Percentiles rank a stretch among this genome's conserved stretches.
phyloP scores from a whole-genome alignment of 2,113 vertebrate species.

The Clarias macrocephalus region DNA sequence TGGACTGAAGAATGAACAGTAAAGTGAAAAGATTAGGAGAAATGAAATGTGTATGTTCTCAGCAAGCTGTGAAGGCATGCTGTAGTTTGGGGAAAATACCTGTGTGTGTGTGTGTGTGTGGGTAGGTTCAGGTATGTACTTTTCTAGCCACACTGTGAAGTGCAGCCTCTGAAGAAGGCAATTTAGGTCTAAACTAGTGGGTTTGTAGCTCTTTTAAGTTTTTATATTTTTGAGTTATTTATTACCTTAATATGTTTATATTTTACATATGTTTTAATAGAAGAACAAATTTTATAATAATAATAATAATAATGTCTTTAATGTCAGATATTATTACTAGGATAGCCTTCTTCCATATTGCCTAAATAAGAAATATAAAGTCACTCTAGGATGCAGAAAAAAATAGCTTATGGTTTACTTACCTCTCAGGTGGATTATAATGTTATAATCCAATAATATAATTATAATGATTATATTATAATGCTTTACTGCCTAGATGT shows the following conservation, averaged over 20 bases:
- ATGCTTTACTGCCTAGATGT: too few species aligned
- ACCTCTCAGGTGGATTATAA: too few species aligned
- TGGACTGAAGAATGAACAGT: conserved; percentile 18
- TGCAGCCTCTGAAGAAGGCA: conserved; percentile 15
- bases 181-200: neutral
- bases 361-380: too few species aligned
- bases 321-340: neutral
- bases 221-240: neutral
- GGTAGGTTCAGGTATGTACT: conserved; percentile 20
- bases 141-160: conserved; percentile 49
- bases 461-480: too few species aligned
- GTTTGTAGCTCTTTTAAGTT: neutral
- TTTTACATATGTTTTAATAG: neutral
- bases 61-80: conserved; percentile 35
- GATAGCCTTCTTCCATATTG: too few species aligned
- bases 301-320: neutral
- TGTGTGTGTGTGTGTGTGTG: conserved; percentile 27
- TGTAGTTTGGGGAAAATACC: conserved; percentile 28
- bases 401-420: too few species aligned
- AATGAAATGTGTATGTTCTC: conserved; percentile 30
- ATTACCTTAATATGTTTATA: neutral
- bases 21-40: conserved; percentile 8
- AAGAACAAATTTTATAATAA: too few species aligned
- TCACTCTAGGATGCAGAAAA: too few species aligned
- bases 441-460: too few species aligned